Base-by-base conservation (phyloP, 2,888 invertebrate species). In the Agelastica alni region DNA sequence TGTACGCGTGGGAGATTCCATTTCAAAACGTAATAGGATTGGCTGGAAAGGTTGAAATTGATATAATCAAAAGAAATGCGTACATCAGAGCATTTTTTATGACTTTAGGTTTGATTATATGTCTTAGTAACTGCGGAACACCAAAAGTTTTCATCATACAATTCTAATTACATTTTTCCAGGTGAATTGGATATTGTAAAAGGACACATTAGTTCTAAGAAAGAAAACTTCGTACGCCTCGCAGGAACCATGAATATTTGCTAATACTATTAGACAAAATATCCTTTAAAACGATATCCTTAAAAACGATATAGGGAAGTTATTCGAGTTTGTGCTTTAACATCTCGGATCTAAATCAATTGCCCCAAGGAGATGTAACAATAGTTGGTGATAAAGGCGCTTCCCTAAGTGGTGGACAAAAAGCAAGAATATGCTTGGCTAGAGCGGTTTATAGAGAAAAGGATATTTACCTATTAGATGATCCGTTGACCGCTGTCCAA, bases 401-500 rank as follows among this genome's bases (percentile, higher is more conserved):
- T 12, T 88, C 87, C 16, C 76, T 93, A 61, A 88, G 89, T 58
- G 92, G 92, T 2, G 91, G 91, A 10, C 92, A 92, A 75, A 83
- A 89, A 70, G 91, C 92, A 3, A 81, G 92, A 43, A 83, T 86
- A 39, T 85, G 85, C 68, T 77, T 87, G 63, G 80, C 85, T 1
- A 78, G 90, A 70, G 87, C 89, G 12, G 81, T 90, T 18, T 85
- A 84, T 67, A 75, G 82, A 56, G 78, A 89, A 71, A 85, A 88
- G 0, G 89, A 91, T 70, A 84, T 93, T 56, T 93, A 91, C 71
- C 76, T 93, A 4, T 73, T 93, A 58, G 93, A 93, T 67, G 93
- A 93, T 74, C 92, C 93, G 0, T 76, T 93, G 26, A 89, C 89
- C 13, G 91, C 92, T 1, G 92, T 93, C 3, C 93, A 93, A 87